A percentile compares a stretch with the other conserved stretches of the same genome.
Evolutionary conservation across 1,140 invertebrate species (phyloP).

Genomic region (Drosophila fuyamai): DNA sequence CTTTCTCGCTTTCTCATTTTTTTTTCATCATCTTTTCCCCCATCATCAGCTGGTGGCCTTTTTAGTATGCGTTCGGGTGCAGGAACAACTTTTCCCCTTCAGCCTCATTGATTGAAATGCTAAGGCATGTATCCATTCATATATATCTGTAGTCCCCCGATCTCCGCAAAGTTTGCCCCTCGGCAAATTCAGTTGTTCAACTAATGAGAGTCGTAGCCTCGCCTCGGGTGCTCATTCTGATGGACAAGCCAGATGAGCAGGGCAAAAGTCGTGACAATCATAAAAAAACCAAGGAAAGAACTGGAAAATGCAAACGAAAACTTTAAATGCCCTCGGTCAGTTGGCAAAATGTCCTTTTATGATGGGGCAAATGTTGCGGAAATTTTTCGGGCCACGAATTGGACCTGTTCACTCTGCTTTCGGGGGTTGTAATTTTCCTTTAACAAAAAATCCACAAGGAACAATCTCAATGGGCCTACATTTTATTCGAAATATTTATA

Average conservation of each 20-base stretch:
- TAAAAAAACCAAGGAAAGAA: constrained; percentile 28
- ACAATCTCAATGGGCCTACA: background rate
- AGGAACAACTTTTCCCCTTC: constrained; percentile 55
- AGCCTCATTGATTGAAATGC: constrained; percentile 70
- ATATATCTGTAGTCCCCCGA: constrained; percentile 15
- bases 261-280: constrained; percentile 63
- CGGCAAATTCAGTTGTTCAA: constrained; percentile 70
- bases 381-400: constrained; percentile 44
- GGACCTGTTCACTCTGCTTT: constrained; percentile 13
- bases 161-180: constrained; percentile 15
- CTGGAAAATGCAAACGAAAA: constrained; percentile 53
- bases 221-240: constrained; percentile 44
- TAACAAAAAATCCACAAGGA: constrained; percentile 7
- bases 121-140: constrained; percentile 19
- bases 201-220: constrained; percentile 62
- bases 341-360: constrained; percentile 39
- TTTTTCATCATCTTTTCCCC: constrained; percentile 13
- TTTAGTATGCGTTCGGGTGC: constrained; percentile 65
- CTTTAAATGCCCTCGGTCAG: constrained; percentile 72
- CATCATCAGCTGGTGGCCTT: constrained; percentile 60
- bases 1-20: constrained; percentile 43
- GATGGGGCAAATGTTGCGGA: constrained; percentile 56
- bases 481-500: constrained; percentile 12
- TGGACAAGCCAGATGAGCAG: constrained; percentile 41
- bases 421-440: background rate